phyloP scores from a whole-genome alignment of 2,797 vertebrate genomes.

The Propithecus perrieri region DNA sequence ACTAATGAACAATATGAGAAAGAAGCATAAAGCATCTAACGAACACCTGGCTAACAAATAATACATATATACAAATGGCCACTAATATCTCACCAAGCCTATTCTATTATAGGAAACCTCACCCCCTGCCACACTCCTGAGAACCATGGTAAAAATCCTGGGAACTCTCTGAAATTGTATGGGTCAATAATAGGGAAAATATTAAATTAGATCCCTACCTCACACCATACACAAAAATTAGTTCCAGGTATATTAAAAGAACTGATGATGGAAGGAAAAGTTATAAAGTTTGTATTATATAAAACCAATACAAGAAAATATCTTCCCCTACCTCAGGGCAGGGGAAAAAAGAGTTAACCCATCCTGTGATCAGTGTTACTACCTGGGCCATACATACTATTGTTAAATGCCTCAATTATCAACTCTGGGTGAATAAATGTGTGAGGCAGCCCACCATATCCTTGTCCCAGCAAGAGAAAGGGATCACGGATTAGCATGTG shows the following conservation, averaged over 20 bases:
- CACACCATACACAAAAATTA: conserved; percentile 7
- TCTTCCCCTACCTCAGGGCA: neutral
- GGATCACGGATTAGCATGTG: neutral
- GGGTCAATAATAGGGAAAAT: neutral
- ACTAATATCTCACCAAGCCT: neutral
- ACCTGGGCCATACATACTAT: neutral
- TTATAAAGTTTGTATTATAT: neutral
- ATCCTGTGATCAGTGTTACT: neutral
- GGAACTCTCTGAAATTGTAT: neutral
- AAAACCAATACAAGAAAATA: neutral
- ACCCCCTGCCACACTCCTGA: neutral
- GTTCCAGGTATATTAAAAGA: neutral
- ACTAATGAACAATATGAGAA: neutral
- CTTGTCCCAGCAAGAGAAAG: neutral
- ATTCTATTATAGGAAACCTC: neutral
- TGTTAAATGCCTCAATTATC: neutral
- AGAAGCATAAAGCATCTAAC: neutral
- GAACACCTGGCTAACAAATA: conserved; percentile 8
- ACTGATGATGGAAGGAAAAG: neutral
- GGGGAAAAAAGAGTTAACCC: neutral
- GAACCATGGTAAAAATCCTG: neutral
- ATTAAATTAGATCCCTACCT: conserved; percentile 43
- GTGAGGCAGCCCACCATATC: neutral
- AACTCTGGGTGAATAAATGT: neutral
- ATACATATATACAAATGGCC: neutral